Base-by-base conservation (phyloP, 2,888 invertebrate species). In the Tinea pellionella region DNA sequence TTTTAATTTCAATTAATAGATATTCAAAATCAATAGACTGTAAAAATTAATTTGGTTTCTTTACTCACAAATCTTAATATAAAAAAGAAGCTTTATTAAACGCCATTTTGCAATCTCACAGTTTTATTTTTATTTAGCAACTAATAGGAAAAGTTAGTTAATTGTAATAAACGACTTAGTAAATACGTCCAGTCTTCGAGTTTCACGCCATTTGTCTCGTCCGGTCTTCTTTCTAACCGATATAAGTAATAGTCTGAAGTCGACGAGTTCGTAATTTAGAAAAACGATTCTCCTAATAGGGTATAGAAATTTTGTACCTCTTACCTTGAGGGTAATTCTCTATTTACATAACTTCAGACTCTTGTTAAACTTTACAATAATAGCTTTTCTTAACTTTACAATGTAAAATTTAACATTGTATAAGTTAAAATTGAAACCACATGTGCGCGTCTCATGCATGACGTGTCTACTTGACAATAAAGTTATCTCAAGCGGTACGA, bases 141-240 rank as follows among this genome's bases (percentile, higher is more conserved):
- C 64, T 71, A 74, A 75, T 74, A 75, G 65, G 69, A 66, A 69
- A 75, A 77, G 74, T 78, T 76, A 68, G 73, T 71, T 78, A 77
- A 78, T 76, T 75, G 69, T 75, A 75, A 80, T 75, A 78, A 78
- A 80, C 74, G 74, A 70, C 65, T 64, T 65, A 66, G 68, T 64
- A 66, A 68, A 69, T 67, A 69, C 69, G 74, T 68, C 70, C 70
- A 71, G 73, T 71, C 69, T 69, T 71, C 70, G 69, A 69, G 67
- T 65, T 68, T 69, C 65, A 61, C 63, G 62, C 78, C 72, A 80
- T 82, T 80, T 76, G 73, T 80, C 78, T 77, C 69, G 53, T 13
- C 12, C 53, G 24, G 53, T 18, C 53, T 24, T n/a, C 18, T 24
- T 18, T 9, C 53, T 53, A 53, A 53, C 64, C 13, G 29, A 29